Evolutionary conservation across 2,888 invertebrate species (phyloP), one percentile per base, ranked within the genome.

Genomic region (Acronicta psi): DNA sequence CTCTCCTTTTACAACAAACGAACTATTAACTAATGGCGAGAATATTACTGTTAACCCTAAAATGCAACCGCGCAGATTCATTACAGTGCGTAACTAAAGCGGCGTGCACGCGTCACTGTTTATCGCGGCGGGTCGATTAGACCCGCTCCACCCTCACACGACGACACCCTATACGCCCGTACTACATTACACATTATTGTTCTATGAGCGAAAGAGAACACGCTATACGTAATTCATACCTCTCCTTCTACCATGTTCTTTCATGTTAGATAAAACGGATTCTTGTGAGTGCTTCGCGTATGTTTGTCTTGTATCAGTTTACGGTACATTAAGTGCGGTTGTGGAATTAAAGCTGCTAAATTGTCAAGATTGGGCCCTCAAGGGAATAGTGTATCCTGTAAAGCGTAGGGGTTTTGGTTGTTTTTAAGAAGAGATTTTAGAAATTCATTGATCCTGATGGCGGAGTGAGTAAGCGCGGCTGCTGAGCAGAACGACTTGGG

Each of bases 271-370:
- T 77, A 70, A 69, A 56, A 75, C 75, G 67, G 81, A 80, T 81
- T 80, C 82, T 82, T 75, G 77, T 73, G 73, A 80, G 80, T 80
- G 78, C 74, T 68, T 69, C 74, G 71, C 86, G 83, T 84, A 81
- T 88, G 87, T 89, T 87, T 87, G 81, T 74, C 75, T 85, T 86
- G 88, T 90, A 89, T 89, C 87, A 89, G 84, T 87, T 89, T 88
- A 90, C 85, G 82, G 77, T 80, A 86, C 87, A 88, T 86, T 87
- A 81, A 80, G 81, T 79, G 81, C 71, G 82, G 83, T 79, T 80
- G 74, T 73, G 74, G 82, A 80, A 83, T 79, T 78, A 73, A 79
- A 77, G 78, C 76, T 58, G 75, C 67, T 77, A 77, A 81, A 82
- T 83, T 83, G 79, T 81, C 82, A 76, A 74, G 75, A 72, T 73